Evolutionary conservation across 2,797 vertebrate species (phyloP), one percentile per base, ranked within the genome.

Genomic region (Gymnocypris eckloni): DNA sequence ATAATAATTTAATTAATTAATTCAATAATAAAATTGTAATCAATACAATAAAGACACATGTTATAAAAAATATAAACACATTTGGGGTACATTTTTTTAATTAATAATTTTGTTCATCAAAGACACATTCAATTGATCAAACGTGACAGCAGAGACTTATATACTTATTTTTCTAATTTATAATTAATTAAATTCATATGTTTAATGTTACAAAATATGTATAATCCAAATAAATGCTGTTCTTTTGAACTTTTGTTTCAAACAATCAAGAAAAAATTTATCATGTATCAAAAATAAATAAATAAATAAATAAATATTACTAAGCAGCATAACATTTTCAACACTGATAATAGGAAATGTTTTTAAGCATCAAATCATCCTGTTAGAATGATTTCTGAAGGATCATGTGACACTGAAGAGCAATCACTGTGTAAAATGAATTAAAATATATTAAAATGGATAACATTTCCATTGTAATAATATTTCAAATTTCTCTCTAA

Each of bases 401-500:
- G n/a, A 73, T 52, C 16, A 12, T 37, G 72, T 76, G 73, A 76
- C 48, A 75, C 25, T 75, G 48, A 75, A 20, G 61, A 16, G 56
- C 16, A 61, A 61, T 13, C n/a, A 66, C 12, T 33, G 64, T 59
- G 11, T n/a, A n/a, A 22, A 59, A 59, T n/a, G 0, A 11, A 59
- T n/a, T 11, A 4, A 59, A 59, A n/a, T 59, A 59, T 3, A 10
- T 5, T 61, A n/a, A 61, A 61, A 61, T 61, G 25, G 10, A 25
- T 61, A 25, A 12, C 9, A 61, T 13, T 64, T 28, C 4, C 13
- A 64, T 64, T 64, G 61, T 28, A 28, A 15, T 64, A 28, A 13
- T 28, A 25, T 64, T 64, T 28, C 11, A 3, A 33, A 33, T 33
- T 33, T 33, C 33, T 33, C 33, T 33, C 33, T 33, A 33, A 33